A percentile compares a stretch with the other conserved stretches of the same genome.
These are phyloP conservation scores for Crax fasciolata DNA, from an alignment of 2,797 vertebrate species.

Conservation along the genomic window DNA sequence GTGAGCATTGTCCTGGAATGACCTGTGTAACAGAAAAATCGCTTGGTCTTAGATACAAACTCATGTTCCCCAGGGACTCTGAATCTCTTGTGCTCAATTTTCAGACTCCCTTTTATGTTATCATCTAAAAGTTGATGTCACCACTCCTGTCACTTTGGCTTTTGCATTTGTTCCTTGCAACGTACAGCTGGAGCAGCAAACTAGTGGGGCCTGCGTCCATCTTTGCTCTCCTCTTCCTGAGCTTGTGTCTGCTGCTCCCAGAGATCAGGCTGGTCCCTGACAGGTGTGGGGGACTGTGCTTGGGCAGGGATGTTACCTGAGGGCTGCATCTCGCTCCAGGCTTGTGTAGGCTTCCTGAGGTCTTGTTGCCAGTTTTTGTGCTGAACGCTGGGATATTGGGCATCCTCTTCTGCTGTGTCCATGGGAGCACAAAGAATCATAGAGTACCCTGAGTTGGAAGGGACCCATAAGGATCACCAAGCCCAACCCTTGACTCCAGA, in stretches of 20 bases:
- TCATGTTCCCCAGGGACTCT: background rate
- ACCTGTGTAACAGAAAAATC: slow-evolving; percentile 43
- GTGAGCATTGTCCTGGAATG: slow-evolving; percentile 53
- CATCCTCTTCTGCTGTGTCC: background rate
- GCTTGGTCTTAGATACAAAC: background rate
- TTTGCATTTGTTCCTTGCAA: background rate
- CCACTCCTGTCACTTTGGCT: slow-evolving; percentile 22
- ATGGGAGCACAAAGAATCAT: background rate
- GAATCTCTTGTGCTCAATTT: slow-evolving; percentile 21
- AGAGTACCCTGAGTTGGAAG: background rate
- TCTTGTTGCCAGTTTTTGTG: rapidly evolving
- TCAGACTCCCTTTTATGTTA: background rate
- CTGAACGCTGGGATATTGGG: background rate
- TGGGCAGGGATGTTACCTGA: background rate
- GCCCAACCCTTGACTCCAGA: background rate
- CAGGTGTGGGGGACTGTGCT: background rate
- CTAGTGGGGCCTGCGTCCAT: background rate
- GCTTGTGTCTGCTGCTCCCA: background rate
- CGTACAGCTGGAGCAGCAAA: background rate
- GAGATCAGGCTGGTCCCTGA: rapidly evolving
- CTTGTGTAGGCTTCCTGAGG: rapidly evolving
- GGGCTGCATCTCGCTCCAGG: rapidly evolving
- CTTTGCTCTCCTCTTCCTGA: background rate
- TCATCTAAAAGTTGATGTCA: background rate
- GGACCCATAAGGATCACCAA: background rate